These are phyloP conservation scores for Plutomurus gul DNA, from an alignment of 1,140 invertebrate genomes.

Conservation along the genomic window DNA sequence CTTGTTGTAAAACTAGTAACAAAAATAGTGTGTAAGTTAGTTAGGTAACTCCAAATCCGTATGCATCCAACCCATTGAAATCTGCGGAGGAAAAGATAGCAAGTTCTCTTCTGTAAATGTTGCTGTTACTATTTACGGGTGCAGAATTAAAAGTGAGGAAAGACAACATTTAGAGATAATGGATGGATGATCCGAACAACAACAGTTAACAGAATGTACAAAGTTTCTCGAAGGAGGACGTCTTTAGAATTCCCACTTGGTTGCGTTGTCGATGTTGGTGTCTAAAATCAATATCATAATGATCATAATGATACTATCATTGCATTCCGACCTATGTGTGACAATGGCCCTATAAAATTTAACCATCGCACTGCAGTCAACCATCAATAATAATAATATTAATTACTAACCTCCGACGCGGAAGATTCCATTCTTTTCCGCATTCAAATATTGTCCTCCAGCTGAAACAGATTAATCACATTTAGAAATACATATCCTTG, in stretches of 20 bases:
- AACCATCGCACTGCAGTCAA: too few species aligned
- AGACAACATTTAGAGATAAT: conserved; percentile 17
- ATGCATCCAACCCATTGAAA: neutral
- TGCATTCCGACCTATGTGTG: too few species aligned
- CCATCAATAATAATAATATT: too few species aligned
- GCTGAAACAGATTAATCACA: too few species aligned
- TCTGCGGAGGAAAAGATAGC: neutral
- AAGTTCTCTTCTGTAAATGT: neutral
- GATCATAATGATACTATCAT: too few species aligned
- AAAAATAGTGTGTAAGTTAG: conserved; percentile 3
- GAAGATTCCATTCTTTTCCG: conserved; percentile 93
- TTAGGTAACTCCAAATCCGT: conserved; percentile 3
- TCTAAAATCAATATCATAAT: too few species aligned
- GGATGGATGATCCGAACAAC: conserved; percentile 10
- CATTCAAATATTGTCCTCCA: conserved; percentile 79
- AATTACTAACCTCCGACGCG: conserved; percentile 79
- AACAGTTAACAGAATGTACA: conserved; percentile 6
- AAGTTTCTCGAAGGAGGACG: neutral
- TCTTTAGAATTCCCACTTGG: conserved; percentile 90
- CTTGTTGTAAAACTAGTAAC: conserved; percentile 17
- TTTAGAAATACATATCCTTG: too few species aligned
- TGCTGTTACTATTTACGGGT: neutral
- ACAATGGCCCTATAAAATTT: too few species aligned
- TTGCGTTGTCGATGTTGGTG: conserved; percentile 77
- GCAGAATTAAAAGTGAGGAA: conserved; percentile 10